Evolutionary conservation across 2,113 vertebrate species (phyloP).

Genomic region (Alexandromys fortis): DNA sequence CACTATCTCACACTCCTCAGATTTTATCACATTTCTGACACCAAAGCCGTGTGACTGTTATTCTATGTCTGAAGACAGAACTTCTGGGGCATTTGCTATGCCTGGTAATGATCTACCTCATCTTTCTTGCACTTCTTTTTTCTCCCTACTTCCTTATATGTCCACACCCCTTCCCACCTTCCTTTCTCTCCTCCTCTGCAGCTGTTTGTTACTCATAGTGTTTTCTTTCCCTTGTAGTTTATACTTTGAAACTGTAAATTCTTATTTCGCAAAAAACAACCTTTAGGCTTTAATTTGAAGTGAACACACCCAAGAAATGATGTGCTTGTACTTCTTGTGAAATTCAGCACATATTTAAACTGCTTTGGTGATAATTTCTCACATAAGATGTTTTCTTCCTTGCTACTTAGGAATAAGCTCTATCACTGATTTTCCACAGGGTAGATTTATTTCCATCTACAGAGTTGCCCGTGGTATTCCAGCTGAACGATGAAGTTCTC

Average conservation of each 20-base stretch:
- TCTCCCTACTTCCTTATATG: background rate
- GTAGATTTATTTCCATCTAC: background rate
- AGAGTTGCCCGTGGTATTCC: background rate
- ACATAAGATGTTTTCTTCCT: background rate
- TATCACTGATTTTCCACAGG: background rate
- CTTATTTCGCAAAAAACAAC: background rate
- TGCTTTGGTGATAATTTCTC: background rate
- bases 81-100: background rate
- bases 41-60: background rate
- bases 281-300: background rate
- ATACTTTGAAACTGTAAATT: background rate
- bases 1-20: background rate
- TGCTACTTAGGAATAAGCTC: background rate
- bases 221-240: constrained; percentile 6
- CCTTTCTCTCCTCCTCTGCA: too few species aligned
- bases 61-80: background rate
- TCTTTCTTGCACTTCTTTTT: background rate
- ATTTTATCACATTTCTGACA: background rate
- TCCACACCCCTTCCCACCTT: background rate
- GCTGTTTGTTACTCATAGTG: background rate
- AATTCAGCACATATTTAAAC: background rate
- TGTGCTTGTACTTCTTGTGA: background rate
- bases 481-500: background rate
- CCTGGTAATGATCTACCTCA: background rate
- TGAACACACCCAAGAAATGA: background rate